Conservation (phyloP, 2,113 vertebrate genomes). For the Oreochromis spilurus region DNA sequence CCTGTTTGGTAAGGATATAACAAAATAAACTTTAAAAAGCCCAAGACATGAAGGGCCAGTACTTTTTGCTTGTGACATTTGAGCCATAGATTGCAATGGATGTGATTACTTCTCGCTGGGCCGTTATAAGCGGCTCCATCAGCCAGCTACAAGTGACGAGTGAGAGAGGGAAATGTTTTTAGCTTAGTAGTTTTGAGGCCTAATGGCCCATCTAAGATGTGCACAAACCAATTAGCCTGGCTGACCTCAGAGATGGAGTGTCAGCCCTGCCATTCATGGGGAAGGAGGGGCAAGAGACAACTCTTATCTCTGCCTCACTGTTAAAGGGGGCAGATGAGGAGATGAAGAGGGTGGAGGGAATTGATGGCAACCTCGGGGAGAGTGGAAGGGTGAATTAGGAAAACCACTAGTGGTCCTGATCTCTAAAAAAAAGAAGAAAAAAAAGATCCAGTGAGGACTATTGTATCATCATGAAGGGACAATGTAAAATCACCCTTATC, state of each 20-base stretch:
- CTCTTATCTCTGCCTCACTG: constrained; percentile 46
- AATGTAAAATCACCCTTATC: constrained; percentile 9
- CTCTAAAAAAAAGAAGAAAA: background rate
- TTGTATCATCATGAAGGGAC: background rate
- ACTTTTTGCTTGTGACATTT: constrained; percentile 3
- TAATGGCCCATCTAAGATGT: constrained; percentile 59
- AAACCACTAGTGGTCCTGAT: background rate
- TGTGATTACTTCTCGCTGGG: constrained; percentile 5
- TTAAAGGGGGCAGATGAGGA: constrained; percentile 23
- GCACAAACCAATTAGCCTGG: constrained; percentile 67
- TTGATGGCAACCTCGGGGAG: constrained; percentile 25
- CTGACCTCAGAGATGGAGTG: constrained; percentile 52
- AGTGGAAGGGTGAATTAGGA: constrained; percentile 43
- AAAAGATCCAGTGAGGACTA: background rate
- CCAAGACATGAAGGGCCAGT: background rate
- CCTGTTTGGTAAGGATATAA: background rate
- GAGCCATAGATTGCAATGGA: constrained; percentile 11
- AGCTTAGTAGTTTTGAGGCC: constrained; percentile 15
- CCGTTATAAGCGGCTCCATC: background rate
- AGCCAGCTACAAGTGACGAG: background rate
- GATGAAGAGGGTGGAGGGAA: constrained; percentile 10
- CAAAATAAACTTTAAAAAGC: background rate
- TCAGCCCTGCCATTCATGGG: constrained; percentile 38
- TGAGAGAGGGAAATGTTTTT: constrained; percentile 3
- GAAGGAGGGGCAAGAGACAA: background rate